Percentiles rank a stretch among this genome's conserved stretches.
Conservation (phyloP, 1,140 invertebrate species). For the Branchinecta lindahli region DNA sequence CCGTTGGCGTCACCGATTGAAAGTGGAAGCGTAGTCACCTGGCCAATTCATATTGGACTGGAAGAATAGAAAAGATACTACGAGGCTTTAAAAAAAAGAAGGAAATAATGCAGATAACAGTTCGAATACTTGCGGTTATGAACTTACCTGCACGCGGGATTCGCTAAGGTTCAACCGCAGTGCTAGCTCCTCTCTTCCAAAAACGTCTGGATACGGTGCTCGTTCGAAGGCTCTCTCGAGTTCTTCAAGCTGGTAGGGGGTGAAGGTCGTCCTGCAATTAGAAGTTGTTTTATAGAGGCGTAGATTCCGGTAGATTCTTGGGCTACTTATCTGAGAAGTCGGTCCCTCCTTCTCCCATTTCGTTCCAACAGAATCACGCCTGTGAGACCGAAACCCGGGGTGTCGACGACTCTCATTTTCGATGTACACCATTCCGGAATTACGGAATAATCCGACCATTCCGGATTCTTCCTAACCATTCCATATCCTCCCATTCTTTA, state of each 20-base stretch:
- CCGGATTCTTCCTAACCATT: too few species aligned
- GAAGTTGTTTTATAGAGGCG: constrained; percentile 12
- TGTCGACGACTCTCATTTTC: too few species aligned
- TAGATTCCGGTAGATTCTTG: constrained; percentile 10
- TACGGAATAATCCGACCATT: too few species aligned
- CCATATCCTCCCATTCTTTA: too few species aligned
- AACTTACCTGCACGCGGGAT: constrained; percentile 58
- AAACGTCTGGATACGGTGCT: constrained; percentile 91
- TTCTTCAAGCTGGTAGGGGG: constrained; percentile 85
- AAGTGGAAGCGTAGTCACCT: too few species aligned
- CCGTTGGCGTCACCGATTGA: too few species aligned
- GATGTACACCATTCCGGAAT: too few species aligned
- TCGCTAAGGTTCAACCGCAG: constrained; percentile 76
- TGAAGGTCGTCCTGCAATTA: constrained; percentile 76
- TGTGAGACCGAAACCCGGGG: neutral
- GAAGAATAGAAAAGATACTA: too few species aligned
- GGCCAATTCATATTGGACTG: too few species aligned
- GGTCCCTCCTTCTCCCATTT: neutral
- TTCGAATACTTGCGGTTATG: too few species aligned
- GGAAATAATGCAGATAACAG: too few species aligned
- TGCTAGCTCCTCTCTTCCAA: constrained; percentile 83
- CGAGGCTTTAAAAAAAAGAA: too few species aligned
- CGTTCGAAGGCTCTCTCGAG: constrained; percentile 82
- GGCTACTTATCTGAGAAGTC: neutral
- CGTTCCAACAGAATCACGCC: neutral